A percentile compares a stretch with the other conserved stretches of the same genome.
Evolutionary conservation across 2,113 vertebrate genomes (phyloP).

Genomic region (Dasyurus viverrinus): DNA sequence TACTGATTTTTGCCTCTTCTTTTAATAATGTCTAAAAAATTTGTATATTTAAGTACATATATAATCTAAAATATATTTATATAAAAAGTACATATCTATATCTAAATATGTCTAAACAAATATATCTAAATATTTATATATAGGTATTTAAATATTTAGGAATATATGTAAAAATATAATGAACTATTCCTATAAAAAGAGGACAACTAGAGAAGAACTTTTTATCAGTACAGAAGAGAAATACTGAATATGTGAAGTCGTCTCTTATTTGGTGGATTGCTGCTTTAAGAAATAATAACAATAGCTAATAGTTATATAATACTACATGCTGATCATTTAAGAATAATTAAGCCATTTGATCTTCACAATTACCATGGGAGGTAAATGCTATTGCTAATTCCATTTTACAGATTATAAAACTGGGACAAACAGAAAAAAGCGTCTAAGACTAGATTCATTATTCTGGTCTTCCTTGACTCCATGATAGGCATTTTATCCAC

Average conservation of each 20-base stretch:
- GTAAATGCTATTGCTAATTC: not conserved
- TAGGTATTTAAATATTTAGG: not conserved
- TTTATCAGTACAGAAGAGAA: not conserved
- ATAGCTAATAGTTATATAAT: not conserved
- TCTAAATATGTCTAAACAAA: not conserved
- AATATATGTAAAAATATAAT: not conserved
- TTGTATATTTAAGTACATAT: not conserved
- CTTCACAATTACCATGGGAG: not conserved
- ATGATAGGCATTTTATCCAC: not conserved
- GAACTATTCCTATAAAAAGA: not conserved
- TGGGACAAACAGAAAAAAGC: not conserved
- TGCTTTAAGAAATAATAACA: not conserved
- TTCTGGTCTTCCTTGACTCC: not conserved
- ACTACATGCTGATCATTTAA: not conserved
- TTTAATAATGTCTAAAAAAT: constrained; percentile 3
- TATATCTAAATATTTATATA: not conserved
- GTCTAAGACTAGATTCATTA: not conserved
- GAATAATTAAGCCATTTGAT: not conserved
- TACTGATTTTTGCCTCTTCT: not conserved
- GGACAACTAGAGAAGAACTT: not conserved
- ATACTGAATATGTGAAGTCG: not conserved
- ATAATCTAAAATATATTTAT: not conserved
- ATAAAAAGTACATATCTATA: not conserved
- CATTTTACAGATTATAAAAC: not conserved
- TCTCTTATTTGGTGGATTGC: not conserved